Evolutionary conservation across 35 echinoderm and acorn worm species (phyloP).

Genomic region (Diadema setosum): DNA sequence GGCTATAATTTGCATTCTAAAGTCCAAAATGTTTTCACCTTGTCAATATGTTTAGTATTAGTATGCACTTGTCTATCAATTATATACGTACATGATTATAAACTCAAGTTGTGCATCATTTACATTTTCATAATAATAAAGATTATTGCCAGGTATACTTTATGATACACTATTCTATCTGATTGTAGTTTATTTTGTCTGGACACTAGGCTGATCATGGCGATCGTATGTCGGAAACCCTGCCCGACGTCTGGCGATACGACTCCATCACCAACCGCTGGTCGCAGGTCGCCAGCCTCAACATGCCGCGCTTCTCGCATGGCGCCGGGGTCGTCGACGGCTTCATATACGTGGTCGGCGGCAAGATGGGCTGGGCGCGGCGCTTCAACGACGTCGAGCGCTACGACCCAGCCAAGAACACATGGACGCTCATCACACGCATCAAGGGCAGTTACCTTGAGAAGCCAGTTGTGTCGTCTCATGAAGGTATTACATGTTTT

Average conservation of each 20-base stretch:
- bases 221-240: conserved; percentile 83
- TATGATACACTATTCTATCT: too few relatives aligned
- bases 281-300: conserved; percentile 89
- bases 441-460: conserved; percentile 95
- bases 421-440: conserved; percentile 69
- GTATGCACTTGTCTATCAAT: too few relatives aligned
- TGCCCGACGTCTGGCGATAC: conserved; percentile 93
- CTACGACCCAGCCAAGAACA: conserved; percentile 74
- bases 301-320: conserved; percentile 87
- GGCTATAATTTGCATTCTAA: too few relatives aligned
- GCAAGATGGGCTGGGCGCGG: conserved; percentile 85
- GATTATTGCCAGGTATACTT: too few relatives aligned
- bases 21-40: too few relatives aligned
- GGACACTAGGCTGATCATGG: conserved; percentile 68
- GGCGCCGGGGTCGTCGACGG: conserved; percentile 71
- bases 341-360: conserved; percentile 92
- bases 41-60: too few relatives aligned
- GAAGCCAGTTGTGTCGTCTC: conserved; percentile 65
- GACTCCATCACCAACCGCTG: conserved; percentile 87
- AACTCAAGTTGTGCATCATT: too few relatives aligned
- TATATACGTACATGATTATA: too few relatives aligned
- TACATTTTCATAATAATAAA: too few relatives aligned
- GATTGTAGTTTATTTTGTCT: too few relatives aligned
- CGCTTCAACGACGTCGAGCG: conserved; percentile 94
- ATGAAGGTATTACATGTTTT: conserved; percentile 68